phyloP scores from a whole-genome alignment of 2,888 invertebrate genomes.

The Eupelmus urozonus region DNA sequence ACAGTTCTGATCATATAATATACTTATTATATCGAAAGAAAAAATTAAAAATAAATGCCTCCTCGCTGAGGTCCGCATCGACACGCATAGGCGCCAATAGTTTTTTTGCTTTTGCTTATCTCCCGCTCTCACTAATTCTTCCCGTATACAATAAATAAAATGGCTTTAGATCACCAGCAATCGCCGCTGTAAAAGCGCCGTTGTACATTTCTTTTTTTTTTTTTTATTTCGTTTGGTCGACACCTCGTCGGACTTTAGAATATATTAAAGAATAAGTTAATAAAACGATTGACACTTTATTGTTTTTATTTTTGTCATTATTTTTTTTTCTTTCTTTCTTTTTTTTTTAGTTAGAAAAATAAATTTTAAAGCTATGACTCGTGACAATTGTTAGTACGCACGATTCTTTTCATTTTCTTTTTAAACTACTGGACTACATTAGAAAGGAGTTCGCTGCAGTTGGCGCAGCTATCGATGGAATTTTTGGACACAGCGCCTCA shows the following conservation, averaged over 20 bases:
- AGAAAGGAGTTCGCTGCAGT: slow-evolving; percentile 37
- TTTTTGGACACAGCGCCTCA: slow-evolving; percentile 32
- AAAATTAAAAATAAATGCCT: slow-evolving; percentile 56
- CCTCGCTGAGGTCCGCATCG: slow-evolving; percentile 60
- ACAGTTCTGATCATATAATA: neutral
- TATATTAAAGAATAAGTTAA: slow-evolving; percentile 55
- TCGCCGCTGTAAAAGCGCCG: slow-evolving; percentile 45
- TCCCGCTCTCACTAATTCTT: slow-evolving; percentile 51
- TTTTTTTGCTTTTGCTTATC: slow-evolving; percentile 12
- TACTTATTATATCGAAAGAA: slow-evolving; percentile 5
- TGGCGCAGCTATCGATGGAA: slow-evolving; percentile 50
- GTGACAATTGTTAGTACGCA: slow-evolving; percentile 38
- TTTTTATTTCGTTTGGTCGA: slow-evolving; percentile 54
- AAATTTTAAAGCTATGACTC: slow-evolving; percentile 55
- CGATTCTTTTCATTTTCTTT: slow-evolving; percentile 49
- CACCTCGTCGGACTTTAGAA: slow-evolving; percentile 50
- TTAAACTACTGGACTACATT: slow-evolving; percentile 52
- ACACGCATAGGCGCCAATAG: slow-evolving; percentile 53
- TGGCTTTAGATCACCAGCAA: slow-evolving; percentile 53
- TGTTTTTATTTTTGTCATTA: slow-evolving; percentile 32
- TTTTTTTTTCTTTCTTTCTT: slow-evolving; percentile 52
- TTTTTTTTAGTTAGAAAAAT: slow-evolving; percentile 56
- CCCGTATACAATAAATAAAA: slow-evolving; percentile 53
- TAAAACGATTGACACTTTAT: slow-evolving; percentile 52
- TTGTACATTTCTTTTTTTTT: slow-evolving; percentile 55